phyloP scores from a whole-genome alignment of 2,797 vertebrate genomes.

The Buceros bicornis region DNA sequence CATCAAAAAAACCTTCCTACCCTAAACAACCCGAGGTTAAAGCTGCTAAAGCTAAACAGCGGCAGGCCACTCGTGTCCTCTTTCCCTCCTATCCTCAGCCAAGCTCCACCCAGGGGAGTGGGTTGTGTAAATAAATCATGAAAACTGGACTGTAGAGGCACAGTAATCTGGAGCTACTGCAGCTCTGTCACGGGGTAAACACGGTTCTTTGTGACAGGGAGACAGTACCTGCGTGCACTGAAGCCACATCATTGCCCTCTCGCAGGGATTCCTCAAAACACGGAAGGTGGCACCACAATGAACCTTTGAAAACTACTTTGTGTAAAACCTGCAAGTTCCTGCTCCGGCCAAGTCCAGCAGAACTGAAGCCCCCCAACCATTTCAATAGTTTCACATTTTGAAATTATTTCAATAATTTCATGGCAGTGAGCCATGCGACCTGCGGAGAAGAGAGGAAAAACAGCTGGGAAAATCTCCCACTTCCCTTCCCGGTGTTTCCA shows the following conservation, averaged over 20 bases:
- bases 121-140: not conserved
- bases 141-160: not conserved
- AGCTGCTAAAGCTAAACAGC: not conserved
- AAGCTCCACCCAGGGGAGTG: not conserved
- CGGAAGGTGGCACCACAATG: not conserved
- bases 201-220: not conserved
- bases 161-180: not conserved
- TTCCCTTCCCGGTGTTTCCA: not conserved
- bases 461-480: not conserved
- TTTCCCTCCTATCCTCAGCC: no score
- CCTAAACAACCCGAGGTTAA: not conserved
- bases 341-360: not conserved
- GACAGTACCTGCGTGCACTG: accelerated
- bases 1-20: not conserved
- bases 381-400: not conserved
- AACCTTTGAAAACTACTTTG: not conserved
- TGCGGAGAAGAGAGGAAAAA: not conserved
- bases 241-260: not conserved
- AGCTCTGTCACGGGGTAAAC: not conserved
- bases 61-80: accelerated
- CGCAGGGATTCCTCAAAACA: not conserved
- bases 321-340: not conserved
- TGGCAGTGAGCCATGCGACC: not conserved
- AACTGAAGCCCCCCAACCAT: not conserved
- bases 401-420: no score